These are phyloP conservation scores for Huso huso DNA, from an alignment of 2,797 vertebrate genomes.

Conservation along the genomic window DNA sequence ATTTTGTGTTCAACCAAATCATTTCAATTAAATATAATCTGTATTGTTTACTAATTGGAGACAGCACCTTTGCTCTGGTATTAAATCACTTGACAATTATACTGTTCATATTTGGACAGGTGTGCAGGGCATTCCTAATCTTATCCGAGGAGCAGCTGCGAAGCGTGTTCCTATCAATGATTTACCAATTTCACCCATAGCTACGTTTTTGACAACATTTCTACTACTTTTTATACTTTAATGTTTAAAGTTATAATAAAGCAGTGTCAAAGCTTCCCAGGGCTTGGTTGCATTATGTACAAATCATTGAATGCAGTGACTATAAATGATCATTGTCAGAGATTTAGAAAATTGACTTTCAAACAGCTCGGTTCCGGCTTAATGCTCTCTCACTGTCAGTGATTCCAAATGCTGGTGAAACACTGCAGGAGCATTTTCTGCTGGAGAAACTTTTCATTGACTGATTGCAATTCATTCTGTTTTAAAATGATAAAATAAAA, in stretches of 20 bases:
- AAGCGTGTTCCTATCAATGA: constrained; percentile 72
- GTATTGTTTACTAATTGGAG: constrained; percentile 22
- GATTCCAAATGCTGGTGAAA: no score
- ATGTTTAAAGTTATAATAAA: constrained; percentile 49
- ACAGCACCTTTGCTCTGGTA: constrained; percentile 18
- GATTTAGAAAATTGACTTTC: no score
- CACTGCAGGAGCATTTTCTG: no score
- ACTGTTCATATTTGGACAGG: constrained; percentile 72
- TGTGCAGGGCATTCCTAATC: constrained; percentile 74
- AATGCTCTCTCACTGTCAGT: no score
- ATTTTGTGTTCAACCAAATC: constrained; percentile 3
- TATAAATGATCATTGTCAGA: no score
- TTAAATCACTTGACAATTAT: constrained; percentile 30
- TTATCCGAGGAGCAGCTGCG: constrained; percentile 78
- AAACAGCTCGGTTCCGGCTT: no score
- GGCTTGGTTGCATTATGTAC: constrained; percentile 34
- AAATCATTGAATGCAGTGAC: no score
- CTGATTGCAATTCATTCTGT: no score
- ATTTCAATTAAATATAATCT: constrained; percentile 31
- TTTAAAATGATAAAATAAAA: no score
- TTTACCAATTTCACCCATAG: constrained; percentile 50
- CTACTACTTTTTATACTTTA: constrained; percentile 25
- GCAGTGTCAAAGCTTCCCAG: constrained; percentile 24
- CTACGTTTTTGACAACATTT: constrained; percentile 42
- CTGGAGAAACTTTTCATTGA: no score